phyloP scores from a whole-genome alignment of 2,113 vertebrate species.

The Archilochus colubris region DNA sequence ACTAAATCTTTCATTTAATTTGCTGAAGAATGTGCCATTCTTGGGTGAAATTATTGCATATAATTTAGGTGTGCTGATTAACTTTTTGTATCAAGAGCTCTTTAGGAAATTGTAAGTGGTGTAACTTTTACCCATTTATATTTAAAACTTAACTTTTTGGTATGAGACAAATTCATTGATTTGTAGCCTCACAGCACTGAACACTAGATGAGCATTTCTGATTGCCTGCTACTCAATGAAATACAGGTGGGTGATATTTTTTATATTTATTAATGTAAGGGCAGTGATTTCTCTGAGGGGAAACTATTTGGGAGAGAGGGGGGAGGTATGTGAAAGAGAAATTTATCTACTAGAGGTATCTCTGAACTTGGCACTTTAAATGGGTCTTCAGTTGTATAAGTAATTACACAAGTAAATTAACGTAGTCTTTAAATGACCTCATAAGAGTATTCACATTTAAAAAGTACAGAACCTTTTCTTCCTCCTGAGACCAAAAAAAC shows the following conservation, averaged over 20 bases:
- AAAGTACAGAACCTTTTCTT: conserved; percentile 58
- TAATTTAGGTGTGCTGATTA: not conserved
- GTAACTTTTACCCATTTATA: not conserved
- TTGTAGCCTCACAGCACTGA: not conserved
- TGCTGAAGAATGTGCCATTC: not conserved
- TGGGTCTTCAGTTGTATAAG: conserved; percentile 29
- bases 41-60: not conserved
- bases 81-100: not conserved
- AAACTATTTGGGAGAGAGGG: not conserved
- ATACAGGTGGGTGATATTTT: not conserved
- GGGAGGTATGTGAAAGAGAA: not conserved
- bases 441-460: conserved; percentile 60
- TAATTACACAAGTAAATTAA: conserved; percentile 55
- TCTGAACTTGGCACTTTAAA: conserved; percentile 7
- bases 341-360: not conserved
- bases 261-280: not conserved
- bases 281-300: not conserved
- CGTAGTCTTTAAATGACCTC: conserved; percentile 29
- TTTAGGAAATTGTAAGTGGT: not conserved
- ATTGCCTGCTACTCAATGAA: not conserved
- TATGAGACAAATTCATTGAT: not conserved
- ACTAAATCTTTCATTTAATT: not conserved
- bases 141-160: not conserved
- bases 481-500: conserved; percentile 54
- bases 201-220: not conserved